Conservation (phyloP, 2,113 vertebrate genomes). For the Dromas ardeola region DNA sequence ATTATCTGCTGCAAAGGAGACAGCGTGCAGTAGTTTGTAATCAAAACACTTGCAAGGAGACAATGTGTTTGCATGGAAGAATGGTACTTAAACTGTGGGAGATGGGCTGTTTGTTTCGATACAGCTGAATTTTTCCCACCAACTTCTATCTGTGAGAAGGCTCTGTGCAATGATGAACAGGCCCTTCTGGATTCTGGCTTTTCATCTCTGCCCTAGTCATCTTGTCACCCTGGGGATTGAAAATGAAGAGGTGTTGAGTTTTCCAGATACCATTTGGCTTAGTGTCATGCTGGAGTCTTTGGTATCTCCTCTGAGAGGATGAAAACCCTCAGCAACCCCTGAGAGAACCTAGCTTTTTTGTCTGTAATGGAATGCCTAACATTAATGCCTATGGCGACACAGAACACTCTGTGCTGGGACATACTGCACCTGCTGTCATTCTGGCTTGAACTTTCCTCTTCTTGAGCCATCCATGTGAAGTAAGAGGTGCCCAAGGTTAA, state of each 20-base stretch:
- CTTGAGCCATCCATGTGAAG: rapidly evolving
- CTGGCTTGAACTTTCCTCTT: not conserved
- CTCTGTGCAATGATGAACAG: not conserved
- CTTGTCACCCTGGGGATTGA: not conserved
- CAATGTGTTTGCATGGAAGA: not conserved
- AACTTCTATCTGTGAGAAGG: not conserved
- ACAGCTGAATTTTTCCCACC: not conserved
- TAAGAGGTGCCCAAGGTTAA: not conserved
- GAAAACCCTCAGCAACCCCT: not conserved
- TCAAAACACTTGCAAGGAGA: not conserved
- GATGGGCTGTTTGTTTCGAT: not conserved
- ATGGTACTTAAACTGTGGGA: not conserved
- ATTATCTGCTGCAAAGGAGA: not conserved
- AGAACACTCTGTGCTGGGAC: not conserved
- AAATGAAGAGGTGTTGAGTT: not conserved
- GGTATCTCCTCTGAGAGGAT: not conserved
- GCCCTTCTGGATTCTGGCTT: not conserved
- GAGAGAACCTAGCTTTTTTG: not conserved
- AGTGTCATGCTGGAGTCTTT: not conserved
- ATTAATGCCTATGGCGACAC: rapidly evolving
- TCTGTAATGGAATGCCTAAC: rapidly evolving
- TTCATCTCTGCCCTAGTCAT: not conserved
- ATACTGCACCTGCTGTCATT: not conserved
- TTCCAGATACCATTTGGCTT: not conserved
- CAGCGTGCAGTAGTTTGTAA: not conserved